Conservation (phyloP, 2,113 vertebrate species). For the Ondatra zibethicus region DNA sequence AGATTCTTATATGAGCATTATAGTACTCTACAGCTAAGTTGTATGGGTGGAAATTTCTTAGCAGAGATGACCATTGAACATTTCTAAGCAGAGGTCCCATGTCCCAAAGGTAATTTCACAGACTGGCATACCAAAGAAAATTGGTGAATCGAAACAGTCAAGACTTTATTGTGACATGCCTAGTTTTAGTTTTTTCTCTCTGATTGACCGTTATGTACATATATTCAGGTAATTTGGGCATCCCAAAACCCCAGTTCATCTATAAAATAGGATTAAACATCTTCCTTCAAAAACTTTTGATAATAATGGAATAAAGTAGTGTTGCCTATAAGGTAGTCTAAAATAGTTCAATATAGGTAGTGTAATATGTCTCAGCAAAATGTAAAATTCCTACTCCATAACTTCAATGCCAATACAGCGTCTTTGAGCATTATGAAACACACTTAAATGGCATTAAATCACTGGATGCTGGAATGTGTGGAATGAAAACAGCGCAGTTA, state of each 20-base stretch:
- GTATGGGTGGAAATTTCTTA: background rate
- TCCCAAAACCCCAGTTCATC: background rate
- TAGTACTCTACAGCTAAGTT: background rate
- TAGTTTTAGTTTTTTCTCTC: background rate
- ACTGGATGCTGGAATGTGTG: background rate
- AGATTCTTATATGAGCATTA: background rate
- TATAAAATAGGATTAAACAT: slow-evolving; percentile 28
- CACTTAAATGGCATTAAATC: background rate
- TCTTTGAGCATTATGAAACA: background rate
- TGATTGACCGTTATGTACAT: background rate
- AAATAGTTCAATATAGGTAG: background rate
- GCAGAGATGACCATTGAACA: background rate
- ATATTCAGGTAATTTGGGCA: background rate
- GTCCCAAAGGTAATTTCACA: background rate
- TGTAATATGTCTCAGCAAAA: background rate
- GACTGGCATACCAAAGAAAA: background rate
- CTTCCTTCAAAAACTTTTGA: background rate
- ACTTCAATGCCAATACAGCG: background rate
- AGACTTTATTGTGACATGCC: background rate
- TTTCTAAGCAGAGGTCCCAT: background rate
- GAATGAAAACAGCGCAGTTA: background rate
- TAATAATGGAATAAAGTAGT: background rate
- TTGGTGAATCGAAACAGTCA: background rate
- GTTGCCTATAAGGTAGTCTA: background rate
- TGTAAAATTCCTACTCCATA: background rate